Evolutionary conservation across 2,113 vertebrate species (phyloP), one percentile per base, ranked within the genome.

Genomic region (Zosterops japonicus): DNA sequence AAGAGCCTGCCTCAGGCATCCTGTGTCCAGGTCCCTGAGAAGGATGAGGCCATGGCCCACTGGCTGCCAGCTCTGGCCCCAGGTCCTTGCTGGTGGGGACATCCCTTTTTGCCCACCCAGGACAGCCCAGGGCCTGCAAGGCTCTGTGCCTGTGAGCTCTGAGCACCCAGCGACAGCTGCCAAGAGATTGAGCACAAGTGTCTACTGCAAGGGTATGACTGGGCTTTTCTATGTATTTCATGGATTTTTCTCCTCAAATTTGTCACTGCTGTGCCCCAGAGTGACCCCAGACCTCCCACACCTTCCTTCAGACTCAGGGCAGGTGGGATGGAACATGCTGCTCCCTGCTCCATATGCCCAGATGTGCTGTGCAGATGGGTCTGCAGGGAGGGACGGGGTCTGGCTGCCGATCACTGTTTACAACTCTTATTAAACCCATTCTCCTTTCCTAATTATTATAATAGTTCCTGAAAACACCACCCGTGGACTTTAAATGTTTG

Each of bases 381-480:
- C n/a, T 91, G 57, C 41, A 31, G 83, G n/a, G 71, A 77, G 88
- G 44, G 25, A 79, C 2, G 1, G 42, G 67, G 49, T 35, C 90
- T 94, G 85, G 63, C 55, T 88, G 74, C 46, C 3, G 8, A 71
- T 57, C 35, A 44, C 23, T 72, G 28, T 65, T 91, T 80, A 81
- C 71, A 89, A 83, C 74, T 91, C 67, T 55, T 96, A 93, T 83
- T 85, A 91, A 91, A 77, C 42, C 61, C 92, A 79, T 94, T 89
- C 89, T 77, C 89, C 69, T 78, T 56, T 61, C 28, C 93, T 84
- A 82, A 95, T 95, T 79, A 95, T 96, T 84, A 80, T 83, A 95
- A 93, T 18, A 88, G 83, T 53, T 79, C 85, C 90, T 29, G 5
- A 81, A 92, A 96, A 91, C 24, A 86, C 88, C 46, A 16, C 35